Conservation (phyloP, 2,113 vertebrate genomes). For the Heterocephalus glaber region DNA sequence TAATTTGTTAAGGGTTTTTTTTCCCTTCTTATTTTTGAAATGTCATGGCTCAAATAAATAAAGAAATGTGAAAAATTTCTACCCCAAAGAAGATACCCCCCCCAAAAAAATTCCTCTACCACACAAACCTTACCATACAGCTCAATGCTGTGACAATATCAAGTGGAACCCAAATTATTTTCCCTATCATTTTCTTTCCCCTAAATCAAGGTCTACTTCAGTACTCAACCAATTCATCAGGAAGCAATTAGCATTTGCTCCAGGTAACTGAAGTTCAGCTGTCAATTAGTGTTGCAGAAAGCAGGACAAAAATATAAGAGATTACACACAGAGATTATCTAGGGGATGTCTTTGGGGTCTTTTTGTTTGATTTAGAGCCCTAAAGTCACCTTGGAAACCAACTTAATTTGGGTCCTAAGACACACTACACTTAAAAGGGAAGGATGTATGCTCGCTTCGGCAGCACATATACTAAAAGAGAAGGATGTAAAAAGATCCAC, state of each 20-base stretch:
- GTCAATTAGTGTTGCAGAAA: not conserved
- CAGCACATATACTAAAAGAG: too few relatives aligned
- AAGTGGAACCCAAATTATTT: slow-evolving; percentile 10
- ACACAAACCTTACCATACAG: not conserved
- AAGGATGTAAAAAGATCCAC: not conserved
- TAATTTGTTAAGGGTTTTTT: too few relatives aligned
- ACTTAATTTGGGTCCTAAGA: not conserved
- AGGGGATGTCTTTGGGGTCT: not conserved
- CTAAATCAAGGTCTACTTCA: not conserved
- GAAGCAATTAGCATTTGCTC: slow-evolving; percentile 9
- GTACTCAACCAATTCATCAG: not conserved
- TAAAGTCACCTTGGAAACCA: slow-evolving; percentile 36
- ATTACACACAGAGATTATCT: not conserved
- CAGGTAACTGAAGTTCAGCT: not conserved
- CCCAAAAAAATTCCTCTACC: not conserved
- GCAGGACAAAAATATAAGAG: not conserved
- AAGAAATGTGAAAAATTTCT: not conserved
- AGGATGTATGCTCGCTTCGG: too few relatives aligned
- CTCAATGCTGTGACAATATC: not conserved
- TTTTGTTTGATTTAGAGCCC: not conserved
- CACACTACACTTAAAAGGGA: not conserved
- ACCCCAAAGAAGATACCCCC: not conserved
- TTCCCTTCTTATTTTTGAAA: too few relatives aligned
- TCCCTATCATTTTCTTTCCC: not conserved
- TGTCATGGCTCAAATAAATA: too few relatives aligned